Evolutionary conservation across 2,888 invertebrate genomes (phyloP).

Genomic region (Agriotes lineatus): DNA sequence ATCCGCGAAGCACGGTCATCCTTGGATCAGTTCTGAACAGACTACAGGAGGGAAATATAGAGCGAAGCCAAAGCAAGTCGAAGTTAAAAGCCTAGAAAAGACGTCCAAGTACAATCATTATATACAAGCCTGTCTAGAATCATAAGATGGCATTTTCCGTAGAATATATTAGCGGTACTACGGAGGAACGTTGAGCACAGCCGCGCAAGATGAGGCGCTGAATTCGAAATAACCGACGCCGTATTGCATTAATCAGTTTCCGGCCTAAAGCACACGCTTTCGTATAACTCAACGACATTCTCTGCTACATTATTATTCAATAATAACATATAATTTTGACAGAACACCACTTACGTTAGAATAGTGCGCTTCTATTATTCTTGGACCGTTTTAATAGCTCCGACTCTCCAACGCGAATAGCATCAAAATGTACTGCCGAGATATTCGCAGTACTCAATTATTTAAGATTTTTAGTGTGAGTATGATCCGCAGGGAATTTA

Average conservation of each 20-base stretch:
- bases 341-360: slow-evolving; percentile 39
- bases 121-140: slow-evolving; percentile 50
- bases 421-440: neutral
- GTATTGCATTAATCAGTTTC: slow-evolving; percentile 55
- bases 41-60: slow-evolving; percentile 11
- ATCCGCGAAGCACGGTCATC: too few relatives aligned
- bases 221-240: slow-evolving; percentile 54
- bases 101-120: slow-evolving; percentile 48
- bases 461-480: too few relatives aligned
- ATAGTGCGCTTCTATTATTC: slow-evolving; percentile 35
- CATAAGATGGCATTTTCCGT: slow-evolving; percentile 50
- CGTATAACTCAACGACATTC: slow-evolving; percentile 28
- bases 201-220: slow-evolving; percentile 49
- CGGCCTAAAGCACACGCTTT: slow-evolving; percentile 51
- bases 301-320: slow-evolving; percentile 45
- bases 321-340: slow-evolving; percentile 51
- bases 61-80: slow-evolving; percentile 27
- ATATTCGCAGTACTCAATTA: too few relatives aligned
- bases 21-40: slow-evolving; percentile 23
- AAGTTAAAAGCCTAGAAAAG: slow-evolving; percentile 35
- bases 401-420: neutral
- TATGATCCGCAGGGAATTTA: too few relatives aligned
- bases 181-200: slow-evolving; percentile 43
- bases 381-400: slow-evolving; percentile 4
- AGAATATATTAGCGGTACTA: slow-evolving; percentile 51